phyloP scores from a whole-genome alignment of 2,888 invertebrate genomes.

The Deilephila porcellus region DNA sequence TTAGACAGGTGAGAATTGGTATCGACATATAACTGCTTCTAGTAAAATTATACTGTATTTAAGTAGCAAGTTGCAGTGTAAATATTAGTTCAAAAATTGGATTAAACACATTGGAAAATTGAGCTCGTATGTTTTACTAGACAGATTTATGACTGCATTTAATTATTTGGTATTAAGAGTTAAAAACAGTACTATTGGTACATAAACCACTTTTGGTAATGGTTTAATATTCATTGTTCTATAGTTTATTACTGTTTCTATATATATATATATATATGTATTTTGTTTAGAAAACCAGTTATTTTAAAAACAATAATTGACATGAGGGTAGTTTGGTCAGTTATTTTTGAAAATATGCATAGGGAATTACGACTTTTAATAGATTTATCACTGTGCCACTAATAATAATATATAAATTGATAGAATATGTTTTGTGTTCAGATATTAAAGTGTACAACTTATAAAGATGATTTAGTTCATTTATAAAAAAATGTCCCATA shows the following conservation, averaged over 20 bases:
- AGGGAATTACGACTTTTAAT: background rate
- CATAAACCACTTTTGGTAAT: no score
- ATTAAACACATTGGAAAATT: no score
- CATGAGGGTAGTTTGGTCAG: conserved; percentile 3
- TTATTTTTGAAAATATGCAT: background rate
- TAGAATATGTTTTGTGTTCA: background rate
- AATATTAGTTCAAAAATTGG: no score
- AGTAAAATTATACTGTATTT: no score
- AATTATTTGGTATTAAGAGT: no score
- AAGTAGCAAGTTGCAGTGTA: no score
- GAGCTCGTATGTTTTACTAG: no score
- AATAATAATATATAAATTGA: background rate
- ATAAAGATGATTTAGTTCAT: conserved; percentile 19
- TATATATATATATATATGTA: background rate
- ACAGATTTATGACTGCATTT: no score
- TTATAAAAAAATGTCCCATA: conserved; percentile 36
- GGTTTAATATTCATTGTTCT: no score
- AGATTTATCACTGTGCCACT: background rate
- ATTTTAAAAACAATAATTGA: background rate
- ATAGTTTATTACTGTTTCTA: background rate
- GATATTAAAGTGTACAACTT: background rate
- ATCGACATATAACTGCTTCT: background rate
- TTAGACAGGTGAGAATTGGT: background rate
- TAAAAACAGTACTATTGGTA: no score
- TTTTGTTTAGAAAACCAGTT: background rate